Evolutionary conservation across 1,140 invertebrate genomes (phyloP).

Genomic region (Drosophila lini): DNA sequence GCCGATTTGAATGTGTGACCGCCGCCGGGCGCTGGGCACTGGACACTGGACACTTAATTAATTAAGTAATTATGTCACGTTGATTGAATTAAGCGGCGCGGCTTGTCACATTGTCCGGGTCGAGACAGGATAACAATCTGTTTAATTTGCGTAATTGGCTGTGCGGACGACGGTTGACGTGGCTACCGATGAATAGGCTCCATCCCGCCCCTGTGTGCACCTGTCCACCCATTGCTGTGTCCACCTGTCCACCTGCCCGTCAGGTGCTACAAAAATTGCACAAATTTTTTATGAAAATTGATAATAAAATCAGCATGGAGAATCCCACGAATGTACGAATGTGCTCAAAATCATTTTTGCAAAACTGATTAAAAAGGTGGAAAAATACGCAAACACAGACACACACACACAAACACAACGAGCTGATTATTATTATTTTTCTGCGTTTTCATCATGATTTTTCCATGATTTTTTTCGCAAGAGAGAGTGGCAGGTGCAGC

Average conservation of each 20-base stretch:
- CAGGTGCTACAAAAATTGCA: slow-evolving; percentile 39
- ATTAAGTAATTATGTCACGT: slow-evolving; percentile 79
- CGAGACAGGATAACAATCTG: slow-evolving; percentile 78
- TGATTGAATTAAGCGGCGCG: slow-evolving; percentile 69
- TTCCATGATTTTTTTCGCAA: slow-evolving; percentile 10
- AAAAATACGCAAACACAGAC: slow-evolving; percentile 46
- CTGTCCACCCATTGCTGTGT: slow-evolving; percentile 7
- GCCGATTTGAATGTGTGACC: slow-evolving; percentile 89
- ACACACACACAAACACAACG: neutral
- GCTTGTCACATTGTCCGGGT: slow-evolving; percentile 53
- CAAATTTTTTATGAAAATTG: slow-evolving; percentile 60
- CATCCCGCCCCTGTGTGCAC: neutral
- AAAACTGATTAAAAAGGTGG: slow-evolving; percentile 51
- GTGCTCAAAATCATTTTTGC: slow-evolving; percentile 46
- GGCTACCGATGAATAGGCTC: slow-evolving; percentile 54
- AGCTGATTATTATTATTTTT: slow-evolving; percentile 51
- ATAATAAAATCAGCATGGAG: slow-evolving; percentile 54
- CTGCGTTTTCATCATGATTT: slow-evolving; percentile 43
- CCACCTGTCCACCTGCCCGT: slow-evolving; percentile 7
- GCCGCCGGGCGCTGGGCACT: neutral
- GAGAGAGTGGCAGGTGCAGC: slow-evolving; percentile 53
- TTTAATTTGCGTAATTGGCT: slow-evolving; percentile 82
- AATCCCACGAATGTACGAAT: neutral
- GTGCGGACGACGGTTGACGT: slow-evolving; percentile 72
- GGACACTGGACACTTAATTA: slow-evolving; percentile 59